Conservation (phyloP, 2,888 invertebrate genomes). For the Cetonia aurata region DNA sequence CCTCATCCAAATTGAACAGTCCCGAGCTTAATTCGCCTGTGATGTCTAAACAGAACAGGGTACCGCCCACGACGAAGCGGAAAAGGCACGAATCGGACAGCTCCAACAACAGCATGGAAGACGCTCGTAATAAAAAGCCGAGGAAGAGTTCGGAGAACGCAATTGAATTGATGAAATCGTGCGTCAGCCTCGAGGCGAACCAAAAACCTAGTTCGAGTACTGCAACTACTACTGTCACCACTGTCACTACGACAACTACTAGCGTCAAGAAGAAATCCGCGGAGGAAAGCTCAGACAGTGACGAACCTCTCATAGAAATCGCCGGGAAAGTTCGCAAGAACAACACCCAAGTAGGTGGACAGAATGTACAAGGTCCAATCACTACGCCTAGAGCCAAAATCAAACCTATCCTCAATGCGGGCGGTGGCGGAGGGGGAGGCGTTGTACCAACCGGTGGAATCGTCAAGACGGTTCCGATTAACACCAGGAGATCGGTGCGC, state of each 20-base stretch:
- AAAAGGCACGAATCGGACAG: slow-evolving; percentile 86
- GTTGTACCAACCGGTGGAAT: slow-evolving; percentile 52
- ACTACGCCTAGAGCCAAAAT: slow-evolving; percentile 27
- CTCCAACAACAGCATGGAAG: slow-evolving; percentile 65
- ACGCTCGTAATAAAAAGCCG: slow-evolving; percentile 61
- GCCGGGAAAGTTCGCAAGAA: slow-evolving; percentile 75
- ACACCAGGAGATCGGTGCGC: slow-evolving; percentile 62
- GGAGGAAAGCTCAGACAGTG: slow-evolving; percentile 83
- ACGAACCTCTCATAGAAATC: slow-evolving; percentile 82
- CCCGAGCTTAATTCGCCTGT: slow-evolving; percentile 68
- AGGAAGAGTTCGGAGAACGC: slow-evolving; percentile 75
- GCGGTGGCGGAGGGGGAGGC: slow-evolving; percentile 59
- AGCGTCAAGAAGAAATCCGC: slow-evolving; percentile 64
- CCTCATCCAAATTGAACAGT: slow-evolving; percentile 77
- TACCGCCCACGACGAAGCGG: slow-evolving; percentile 70
- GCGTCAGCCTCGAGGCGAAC: slow-evolving; percentile 57
- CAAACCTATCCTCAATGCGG: slow-evolving; percentile 53
- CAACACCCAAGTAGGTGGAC: slow-evolving; percentile 35
- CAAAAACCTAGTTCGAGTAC: slow-evolving; percentile 58
- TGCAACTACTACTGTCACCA: slow-evolving; percentile 34
- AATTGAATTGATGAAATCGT: slow-evolving; percentile 68
- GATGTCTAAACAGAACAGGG: slow-evolving; percentile 48
- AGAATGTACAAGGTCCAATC: slow-evolving; percentile 23
- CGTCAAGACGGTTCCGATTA: slow-evolving; percentile 53
- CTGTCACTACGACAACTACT: slow-evolving; percentile 55